These are phyloP conservation scores for Acanthosepion lycidas DNA, from an alignment of 2,888 invertebrate genomes.

Conservation along the genomic window DNA sequence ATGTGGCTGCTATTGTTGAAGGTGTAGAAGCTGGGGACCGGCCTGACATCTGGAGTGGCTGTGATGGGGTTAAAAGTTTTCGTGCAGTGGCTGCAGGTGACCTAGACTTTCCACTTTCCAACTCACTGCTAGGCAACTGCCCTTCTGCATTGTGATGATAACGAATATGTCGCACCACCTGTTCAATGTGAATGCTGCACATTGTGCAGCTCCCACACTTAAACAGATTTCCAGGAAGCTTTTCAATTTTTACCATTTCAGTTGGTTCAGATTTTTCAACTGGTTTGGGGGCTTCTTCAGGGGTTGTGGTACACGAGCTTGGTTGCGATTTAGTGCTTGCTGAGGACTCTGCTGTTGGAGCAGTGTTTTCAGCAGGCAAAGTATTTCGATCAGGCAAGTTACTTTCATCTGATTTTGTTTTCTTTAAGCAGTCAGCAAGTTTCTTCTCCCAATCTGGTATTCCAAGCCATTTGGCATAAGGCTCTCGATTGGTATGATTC, in stretches of 20 bases:
- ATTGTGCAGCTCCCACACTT: neutral
- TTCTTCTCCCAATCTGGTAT: conserved; percentile 41
- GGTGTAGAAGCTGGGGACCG: neutral
- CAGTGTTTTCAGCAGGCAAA: too few species aligned
- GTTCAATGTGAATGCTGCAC: neutral
- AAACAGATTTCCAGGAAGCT: conserved; percentile 1
- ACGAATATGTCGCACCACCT: conserved; percentile 16
- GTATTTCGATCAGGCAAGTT: neutral
- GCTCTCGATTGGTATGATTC: neutral
- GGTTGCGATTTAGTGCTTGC: too few species aligned
- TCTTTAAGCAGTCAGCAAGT: neutral
- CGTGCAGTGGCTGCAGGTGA: neutral
- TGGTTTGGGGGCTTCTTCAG: neutral
- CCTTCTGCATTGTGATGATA: neutral
- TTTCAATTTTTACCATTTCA: neutral
- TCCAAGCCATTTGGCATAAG: conserved; percentile 34
- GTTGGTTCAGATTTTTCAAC: neutral
- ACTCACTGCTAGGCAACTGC: neutral
- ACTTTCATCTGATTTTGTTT: neutral
- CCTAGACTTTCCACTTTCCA: neutral
- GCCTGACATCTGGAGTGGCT: neutral
- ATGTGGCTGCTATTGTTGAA: neutral
- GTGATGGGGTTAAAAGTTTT: neutral
- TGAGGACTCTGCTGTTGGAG: too few species aligned
- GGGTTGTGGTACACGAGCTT: neutral